Evolutionary conservation across 2,797 vertebrate genomes (phyloP).

Genomic region (Hippoglossus hippoglossus): DNA sequence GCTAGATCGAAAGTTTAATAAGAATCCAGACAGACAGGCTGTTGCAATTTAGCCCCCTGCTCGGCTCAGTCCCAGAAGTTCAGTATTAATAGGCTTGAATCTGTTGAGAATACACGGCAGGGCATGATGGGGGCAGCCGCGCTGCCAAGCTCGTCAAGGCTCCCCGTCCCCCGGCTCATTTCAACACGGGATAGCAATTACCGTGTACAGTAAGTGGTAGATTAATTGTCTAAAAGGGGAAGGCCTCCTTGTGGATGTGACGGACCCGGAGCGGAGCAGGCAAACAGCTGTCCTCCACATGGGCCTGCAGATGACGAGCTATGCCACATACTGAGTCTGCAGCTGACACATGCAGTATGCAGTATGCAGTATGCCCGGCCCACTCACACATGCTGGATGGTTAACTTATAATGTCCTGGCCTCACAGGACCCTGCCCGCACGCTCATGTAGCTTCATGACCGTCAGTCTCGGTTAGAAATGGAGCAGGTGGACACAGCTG

Average conservation of each 20-base stretch:
- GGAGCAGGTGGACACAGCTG: conserved; percentile 68
- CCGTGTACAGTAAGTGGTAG: conserved; percentile 65
- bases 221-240: conserved; percentile 74
- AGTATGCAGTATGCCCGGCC: conserved; percentile 49
- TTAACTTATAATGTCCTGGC: neutral
- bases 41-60: conserved; percentile 31
- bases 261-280: conserved; percentile 39
- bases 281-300: conserved; percentile 77
- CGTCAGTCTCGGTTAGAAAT: conserved; percentile 28
- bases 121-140: conserved; percentile 36
- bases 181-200: conserved; percentile 73
- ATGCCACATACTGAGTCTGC: conserved; percentile 69
- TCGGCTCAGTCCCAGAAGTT: conserved; percentile 60
- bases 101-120: conserved; percentile 70
- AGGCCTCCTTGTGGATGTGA: conserved; percentile 55
- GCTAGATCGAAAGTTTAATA: conserved; percentile 48
- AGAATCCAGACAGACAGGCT: conserved; percentile 37
- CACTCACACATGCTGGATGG: conserved; percentile 25
- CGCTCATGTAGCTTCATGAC: neutral
- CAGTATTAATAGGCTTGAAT: conserved; percentile 64
- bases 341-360: conserved; percentile 73
- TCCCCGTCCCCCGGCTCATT: conserved; percentile 62
- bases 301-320: conserved; percentile 75
- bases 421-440: too few relatives aligned
- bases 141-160: conserved; percentile 65